Evolutionary conservation across 2,888 invertebrate genomes (phyloP).

Genomic region (Venusia cambrica): DNA sequence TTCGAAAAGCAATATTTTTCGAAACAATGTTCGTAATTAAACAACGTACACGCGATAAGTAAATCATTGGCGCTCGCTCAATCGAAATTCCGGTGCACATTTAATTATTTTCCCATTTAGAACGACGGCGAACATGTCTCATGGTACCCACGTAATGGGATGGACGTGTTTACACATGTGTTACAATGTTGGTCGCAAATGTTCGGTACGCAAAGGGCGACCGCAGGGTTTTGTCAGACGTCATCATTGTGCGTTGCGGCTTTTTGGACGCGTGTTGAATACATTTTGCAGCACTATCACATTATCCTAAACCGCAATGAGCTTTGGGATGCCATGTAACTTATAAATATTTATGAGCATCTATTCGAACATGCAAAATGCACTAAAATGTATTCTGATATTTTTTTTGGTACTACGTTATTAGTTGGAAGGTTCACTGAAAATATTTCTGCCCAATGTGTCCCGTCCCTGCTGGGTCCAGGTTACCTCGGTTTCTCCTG

Average conservation of each 20-base stretch:
- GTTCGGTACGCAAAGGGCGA: conserved; percentile 27
- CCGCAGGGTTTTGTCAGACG: conserved; percentile 46
- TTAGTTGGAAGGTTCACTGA: no score
- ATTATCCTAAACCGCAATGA: conserved; percentile 30
- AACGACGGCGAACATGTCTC: conserved; percentile 17
- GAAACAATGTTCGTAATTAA: conserved; percentile 11
- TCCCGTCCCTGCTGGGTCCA: no score
- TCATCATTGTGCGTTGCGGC: conserved; percentile 35
- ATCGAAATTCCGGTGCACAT: conserved; percentile 15
- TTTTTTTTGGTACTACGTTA: no score
- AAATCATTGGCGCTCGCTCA: conserved; percentile 12
- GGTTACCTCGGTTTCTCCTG: no score
- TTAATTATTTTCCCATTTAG: conserved; percentile 19
- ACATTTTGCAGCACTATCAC: conserved; percentile 24
- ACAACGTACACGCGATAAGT: conserved; percentile 5
- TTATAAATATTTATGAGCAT: neutral
- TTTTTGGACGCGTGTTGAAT: conserved; percentile 24
- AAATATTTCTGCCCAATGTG: no score
- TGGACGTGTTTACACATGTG: conserved; percentile 39
- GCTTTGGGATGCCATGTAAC: neutral
- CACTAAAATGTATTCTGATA: no score
- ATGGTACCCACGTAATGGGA: conserved; percentile 25
- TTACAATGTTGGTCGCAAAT: conserved; percentile 33
- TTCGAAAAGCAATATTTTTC: neutral
- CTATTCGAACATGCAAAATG: neutral